Conservation (phyloP, 35 echinoderm and acorn worm species). For the Patiria miniata region DNA sequence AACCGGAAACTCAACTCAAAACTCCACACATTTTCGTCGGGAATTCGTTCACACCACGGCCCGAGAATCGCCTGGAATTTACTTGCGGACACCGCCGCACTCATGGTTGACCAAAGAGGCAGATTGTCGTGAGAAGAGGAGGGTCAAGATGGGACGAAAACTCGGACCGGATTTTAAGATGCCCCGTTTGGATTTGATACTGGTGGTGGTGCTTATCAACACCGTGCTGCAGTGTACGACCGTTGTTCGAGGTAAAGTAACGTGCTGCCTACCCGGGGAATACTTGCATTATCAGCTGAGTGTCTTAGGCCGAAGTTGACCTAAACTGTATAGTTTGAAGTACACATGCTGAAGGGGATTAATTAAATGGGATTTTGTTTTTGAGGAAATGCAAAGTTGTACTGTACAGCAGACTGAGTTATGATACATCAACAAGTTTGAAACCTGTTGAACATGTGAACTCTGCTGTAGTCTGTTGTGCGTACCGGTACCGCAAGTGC, state of each 20-base stretch:
- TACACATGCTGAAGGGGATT: background rate
- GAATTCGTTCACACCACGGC: background rate
- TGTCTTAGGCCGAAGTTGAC: background rate
- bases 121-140: background rate
- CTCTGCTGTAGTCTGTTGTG: no score
- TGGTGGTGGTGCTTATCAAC: background rate
- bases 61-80: background rate
- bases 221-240: background rate
- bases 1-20: background rate
- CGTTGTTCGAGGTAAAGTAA: constrained; percentile 15
- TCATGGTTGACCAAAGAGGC: background rate
- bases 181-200: constrained; percentile 12
- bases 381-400: background rate
- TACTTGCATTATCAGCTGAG: background rate
- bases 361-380: background rate
- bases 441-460: no score
- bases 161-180: constrained; percentile 7
- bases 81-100: constrained; percentile 12
- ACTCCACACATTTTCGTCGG: constrained; percentile 12
- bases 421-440: no score
- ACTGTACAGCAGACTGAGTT: no score
- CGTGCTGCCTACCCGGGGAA: background rate
- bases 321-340: background rate
- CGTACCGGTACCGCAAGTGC: no score
- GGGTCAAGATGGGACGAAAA: constrained; percentile 2